These are phyloP conservation scores for Lagenorhynchus albirostris DNA, from an alignment of 2,113 vertebrate genomes.

Conservation along the genomic window DNA sequence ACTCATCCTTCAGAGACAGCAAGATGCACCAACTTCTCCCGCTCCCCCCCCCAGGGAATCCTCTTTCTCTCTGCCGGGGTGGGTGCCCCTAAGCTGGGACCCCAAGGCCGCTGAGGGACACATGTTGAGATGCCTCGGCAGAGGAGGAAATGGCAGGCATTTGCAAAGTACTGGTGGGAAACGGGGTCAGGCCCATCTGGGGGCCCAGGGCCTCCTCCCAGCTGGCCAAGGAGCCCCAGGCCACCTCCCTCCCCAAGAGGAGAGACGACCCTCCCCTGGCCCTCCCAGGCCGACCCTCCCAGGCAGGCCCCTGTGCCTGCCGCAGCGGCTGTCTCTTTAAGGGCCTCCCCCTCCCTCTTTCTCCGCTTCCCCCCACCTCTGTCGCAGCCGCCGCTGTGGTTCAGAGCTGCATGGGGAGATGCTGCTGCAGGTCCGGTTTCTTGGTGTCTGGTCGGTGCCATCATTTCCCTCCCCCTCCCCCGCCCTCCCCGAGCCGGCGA, in stretches of 20 bases:
- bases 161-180: slow-evolving; percentile 17
- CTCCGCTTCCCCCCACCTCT: slow-evolving; percentile 67
- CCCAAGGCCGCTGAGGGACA: background rate
- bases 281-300: background rate
- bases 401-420: slow-evolving; percentile 77
- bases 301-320: slow-evolving; percentile 39
- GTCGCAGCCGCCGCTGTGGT: slow-evolving; percentile 75
- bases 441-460: slow-evolving; percentile 73
- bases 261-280: background rate
- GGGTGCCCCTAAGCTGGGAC: background rate
- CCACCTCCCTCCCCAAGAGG: background rate
- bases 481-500: slow-evolving; percentile 30
- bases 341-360: slow-evolving; percentile 74
- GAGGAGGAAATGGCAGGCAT: background rate
- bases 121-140: background rate
- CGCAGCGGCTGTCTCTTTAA: slow-evolving; percentile 78
- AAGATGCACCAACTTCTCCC: background rate
- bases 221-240: background rate
- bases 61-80: background rate
- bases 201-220: background rate
- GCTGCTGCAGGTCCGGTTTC: slow-evolving; percentile 70
- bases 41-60: background rate
- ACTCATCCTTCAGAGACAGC: background rate
- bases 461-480: slow-evolving; percentile 39
- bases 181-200: background rate